Evolutionary conservation across 37 sponge, comb jelly and placozoan species (phyloP), one percentile per base, ranked within the genome.

Genomic region (Hexactinellida sp.): DNA sequence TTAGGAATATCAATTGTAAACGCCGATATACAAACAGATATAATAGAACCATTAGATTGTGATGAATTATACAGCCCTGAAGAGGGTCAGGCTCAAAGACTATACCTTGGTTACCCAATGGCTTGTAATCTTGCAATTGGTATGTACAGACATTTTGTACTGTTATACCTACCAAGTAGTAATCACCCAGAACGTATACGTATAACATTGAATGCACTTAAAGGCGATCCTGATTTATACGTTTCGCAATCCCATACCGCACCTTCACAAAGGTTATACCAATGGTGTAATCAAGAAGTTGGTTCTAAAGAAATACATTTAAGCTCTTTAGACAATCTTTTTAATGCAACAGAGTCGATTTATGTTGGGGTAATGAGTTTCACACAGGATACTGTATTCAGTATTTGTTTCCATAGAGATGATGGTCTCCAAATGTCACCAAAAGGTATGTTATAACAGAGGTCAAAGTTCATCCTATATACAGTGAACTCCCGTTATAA

Each of bases 131-230:
- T 87, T 1, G 52, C 51, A 19, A 37, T 82, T 0, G 55, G 55
- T 9, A 24, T 82, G 3, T 91, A 91, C 76, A 88, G 91, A 85
- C 91, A 91, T 87, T 91, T 91, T 85, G 91, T 91, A n/a, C 87
- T 91, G 85, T 87, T 91, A 54, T 88, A 89, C 82, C 54, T 91
- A 0, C 91, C 91, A 0, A 87, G 85, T 32, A 54, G 83, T 38
- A 82, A 85, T 25, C 89, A 87, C 34, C 91, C 91, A 0, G 51
- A 84, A 28, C 30, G 86, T 0, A 24, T 91, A 36, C 28, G 84
- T 10, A 85, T 91, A 0, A 85, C 85, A 37, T 89, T 91, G 37
- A 85, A 82, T 39, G 35, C 28, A 0, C 5, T 19, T 0, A 51
- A 21, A 82, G 91, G 91, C 24, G 91, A 91, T 83, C 86, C 89